Evolutionary conservation across 2,888 invertebrate genomes (phyloP).

Genomic region (Polymixis lichenea): DNA sequence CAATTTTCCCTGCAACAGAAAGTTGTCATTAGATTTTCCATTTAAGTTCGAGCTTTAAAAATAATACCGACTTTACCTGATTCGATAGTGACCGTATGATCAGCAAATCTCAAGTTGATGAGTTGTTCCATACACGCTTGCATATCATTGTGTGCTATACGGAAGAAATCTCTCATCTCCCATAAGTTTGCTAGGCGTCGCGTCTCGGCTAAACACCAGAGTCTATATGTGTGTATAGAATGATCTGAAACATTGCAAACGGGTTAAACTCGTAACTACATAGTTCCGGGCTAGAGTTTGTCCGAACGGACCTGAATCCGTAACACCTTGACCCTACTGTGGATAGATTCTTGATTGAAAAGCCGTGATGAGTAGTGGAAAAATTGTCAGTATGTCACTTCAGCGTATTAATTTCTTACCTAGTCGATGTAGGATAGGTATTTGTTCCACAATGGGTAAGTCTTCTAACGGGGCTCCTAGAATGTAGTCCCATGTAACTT

Average conservation of each 20-base stretch:
- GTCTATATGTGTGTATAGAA: constrained; percentile 94
- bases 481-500: constrained; percentile 93
- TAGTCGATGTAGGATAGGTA: constrained; percentile 93
- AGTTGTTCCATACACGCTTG: constrained; percentile 91
- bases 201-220: constrained; percentile 94
- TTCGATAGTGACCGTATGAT: constrained; percentile 91
- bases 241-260: constrained; percentile 89
- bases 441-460: constrained; percentile 95
- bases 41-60: background rate
- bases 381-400: background rate
- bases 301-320: background rate
- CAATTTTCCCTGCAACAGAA: constrained; percentile 88
- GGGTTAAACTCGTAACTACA: background rate
- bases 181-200: constrained; percentile 93
- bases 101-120: constrained; percentile 90
- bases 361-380: background rate
- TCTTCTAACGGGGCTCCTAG: constrained; percentile 94
- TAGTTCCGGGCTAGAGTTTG: background rate
- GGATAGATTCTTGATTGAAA: background rate
- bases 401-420: constrained; percentile 77
- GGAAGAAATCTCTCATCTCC: constrained; percentile 94
- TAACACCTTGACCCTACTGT: background rate
- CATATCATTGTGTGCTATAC: constrained; percentile 92
- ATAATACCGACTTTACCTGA: constrained; percentile 73
- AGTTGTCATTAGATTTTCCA: background rate